phyloP scores from a whole-genome alignment of 2,888 invertebrate genomes.

The Trissolcus japonicus region DNA sequence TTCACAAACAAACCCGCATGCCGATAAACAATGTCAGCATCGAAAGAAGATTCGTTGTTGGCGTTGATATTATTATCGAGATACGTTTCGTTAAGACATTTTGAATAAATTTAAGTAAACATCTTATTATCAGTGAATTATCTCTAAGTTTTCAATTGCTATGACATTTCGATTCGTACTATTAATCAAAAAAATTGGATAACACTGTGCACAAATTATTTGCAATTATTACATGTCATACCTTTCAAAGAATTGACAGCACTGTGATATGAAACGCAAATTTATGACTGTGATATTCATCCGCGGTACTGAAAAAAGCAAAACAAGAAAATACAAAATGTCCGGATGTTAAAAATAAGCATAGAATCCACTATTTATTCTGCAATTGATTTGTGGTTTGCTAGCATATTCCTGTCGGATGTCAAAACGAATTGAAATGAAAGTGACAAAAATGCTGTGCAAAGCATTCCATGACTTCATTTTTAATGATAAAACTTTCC shows the following conservation, averaged over 20 bases:
- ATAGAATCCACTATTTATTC: slow-evolving; percentile 50
- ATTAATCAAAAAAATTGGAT: too few relatives aligned
- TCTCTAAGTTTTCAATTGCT: too few relatives aligned
- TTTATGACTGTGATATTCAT: slow-evolving; percentile 20
- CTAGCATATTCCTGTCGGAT: slow-evolving; percentile 37
- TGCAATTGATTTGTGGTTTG: slow-evolving; percentile 49
- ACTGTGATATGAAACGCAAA: slow-evolving; percentile 37
- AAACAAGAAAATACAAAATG: slow-evolving; percentile 36
- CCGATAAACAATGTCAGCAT: too few relatives aligned
- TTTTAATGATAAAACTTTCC: slow-evolving; percentile 48
- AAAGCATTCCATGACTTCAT: slow-evolving; percentile 32
- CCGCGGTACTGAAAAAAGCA: slow-evolving; percentile 1
- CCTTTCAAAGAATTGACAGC: slow-evolving; percentile 15
- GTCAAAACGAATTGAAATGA: slow-evolving; percentile 43
- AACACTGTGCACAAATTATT: slow-evolving; percentile 1
- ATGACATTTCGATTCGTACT: background rate
- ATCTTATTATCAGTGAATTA: too few relatives aligned
- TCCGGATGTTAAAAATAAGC: slow-evolving; percentile 50
- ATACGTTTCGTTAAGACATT: too few relatives aligned
- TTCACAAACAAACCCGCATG: too few relatives aligned
- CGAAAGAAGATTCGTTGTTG: too few relatives aligned
- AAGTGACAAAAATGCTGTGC: slow-evolving; percentile 45
- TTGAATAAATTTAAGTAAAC: too few relatives aligned
- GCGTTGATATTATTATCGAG: too few relatives aligned
- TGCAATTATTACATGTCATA: slow-evolving; percentile 10